These are phyloP conservation scores for Oriolus oriolus DNA, from an alignment of 2,113 vertebrate species.

Conservation along the genomic window DNA sequence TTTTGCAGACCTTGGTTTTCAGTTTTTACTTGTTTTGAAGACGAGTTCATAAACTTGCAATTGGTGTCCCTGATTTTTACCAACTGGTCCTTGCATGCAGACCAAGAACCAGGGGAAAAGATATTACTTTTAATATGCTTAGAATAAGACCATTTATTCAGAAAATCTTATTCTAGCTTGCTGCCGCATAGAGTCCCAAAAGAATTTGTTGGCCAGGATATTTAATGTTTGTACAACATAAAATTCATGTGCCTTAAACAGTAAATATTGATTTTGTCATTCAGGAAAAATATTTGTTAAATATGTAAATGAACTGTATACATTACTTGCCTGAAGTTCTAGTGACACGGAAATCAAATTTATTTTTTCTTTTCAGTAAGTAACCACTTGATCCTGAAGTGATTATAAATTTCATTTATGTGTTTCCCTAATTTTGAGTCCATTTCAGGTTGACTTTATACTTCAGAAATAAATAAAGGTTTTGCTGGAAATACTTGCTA, in stretches of 20 bases:
- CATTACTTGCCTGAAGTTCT: not conserved
- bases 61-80: not conserved
- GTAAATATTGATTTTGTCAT: not conserved
- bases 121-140: not conserved
- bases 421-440: not conserved
- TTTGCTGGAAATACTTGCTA: not conserved
- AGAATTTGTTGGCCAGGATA: not conserved
- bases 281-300: not conserved
- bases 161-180: not conserved
- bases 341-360: not conserved
- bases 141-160: not conserved
- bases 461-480: not conserved
- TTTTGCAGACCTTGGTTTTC: not conserved
- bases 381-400: not conserved
- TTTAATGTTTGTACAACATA: not conserved
- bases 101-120: not conserved
- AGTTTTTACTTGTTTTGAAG: not conserved
- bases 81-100: not conserved
- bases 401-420: not conserved
- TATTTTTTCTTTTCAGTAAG: not conserved
- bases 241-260: not conserved
- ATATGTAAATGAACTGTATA: not conserved
- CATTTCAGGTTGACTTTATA: not conserved
- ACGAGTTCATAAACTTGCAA: not conserved
- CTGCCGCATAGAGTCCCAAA: not conserved